phyloP scores from a whole-genome alignment of 1,140 invertebrate species.

The Thrips palmi region DNA sequence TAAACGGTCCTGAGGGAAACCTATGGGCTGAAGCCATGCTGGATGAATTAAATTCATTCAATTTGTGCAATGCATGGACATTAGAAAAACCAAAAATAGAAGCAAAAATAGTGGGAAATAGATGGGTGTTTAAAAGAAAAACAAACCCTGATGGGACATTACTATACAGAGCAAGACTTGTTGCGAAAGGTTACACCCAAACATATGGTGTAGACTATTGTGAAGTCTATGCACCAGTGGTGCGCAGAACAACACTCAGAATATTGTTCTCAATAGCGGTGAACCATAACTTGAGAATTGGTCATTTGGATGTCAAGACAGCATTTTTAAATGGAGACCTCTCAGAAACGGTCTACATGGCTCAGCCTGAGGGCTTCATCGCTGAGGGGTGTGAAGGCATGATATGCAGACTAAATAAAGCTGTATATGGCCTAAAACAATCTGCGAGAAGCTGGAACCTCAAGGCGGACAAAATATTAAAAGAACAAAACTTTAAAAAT shows the following conservation, averaged over 20 bases:
- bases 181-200: conserved; percentile 16
- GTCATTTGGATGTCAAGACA: conserved; percentile 23
- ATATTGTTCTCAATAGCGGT: conserved; percentile 21
- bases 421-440: too few relatives aligned
- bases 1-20: not conserved
- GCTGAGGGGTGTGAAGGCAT: too few relatives aligned
- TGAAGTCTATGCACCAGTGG: conserved; percentile 14
- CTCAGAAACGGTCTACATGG: conserved; percentile 25
- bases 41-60: conserved; percentile 3
- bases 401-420: too few relatives aligned
- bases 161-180: conserved; percentile 15
- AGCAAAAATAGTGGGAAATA: conserved; percentile 1
- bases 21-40: conserved; percentile 1
- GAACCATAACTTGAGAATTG: conserved; percentile 18
- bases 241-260: conserved; percentile 17
- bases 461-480: too few relatives aligned
- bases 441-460: too few relatives aligned
- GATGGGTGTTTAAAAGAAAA: conserved; percentile 14
- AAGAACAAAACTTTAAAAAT: too few relatives aligned
- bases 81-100: conserved; percentile 3
- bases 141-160: conserved; percentile 9
- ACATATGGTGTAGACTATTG: conserved; percentile 14
- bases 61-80: not conserved
- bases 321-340: conserved; percentile 25
- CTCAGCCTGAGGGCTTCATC: too few relatives aligned